Evolutionary conservation across 2,888 invertebrate genomes (phyloP).

Genomic region (Blastobasis lacticolella): DNA sequence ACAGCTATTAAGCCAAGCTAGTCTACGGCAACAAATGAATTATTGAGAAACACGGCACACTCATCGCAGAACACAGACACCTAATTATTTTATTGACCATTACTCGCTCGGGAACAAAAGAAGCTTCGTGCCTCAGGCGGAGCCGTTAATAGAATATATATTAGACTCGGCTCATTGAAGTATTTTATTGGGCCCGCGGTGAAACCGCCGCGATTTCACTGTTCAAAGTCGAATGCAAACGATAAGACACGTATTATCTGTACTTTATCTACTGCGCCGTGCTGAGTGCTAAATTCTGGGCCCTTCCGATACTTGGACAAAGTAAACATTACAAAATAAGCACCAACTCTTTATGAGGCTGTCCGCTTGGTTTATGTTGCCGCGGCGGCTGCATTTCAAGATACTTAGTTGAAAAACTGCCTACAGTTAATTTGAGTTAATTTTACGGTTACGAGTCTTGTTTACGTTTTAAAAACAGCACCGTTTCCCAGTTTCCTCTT

Average conservation of each 20-base stretch:
- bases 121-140: slow-evolving; percentile 12
- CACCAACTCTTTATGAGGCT: too few relatives aligned
- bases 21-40: too few relatives aligned
- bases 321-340: not conserved
- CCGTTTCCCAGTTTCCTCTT: too few relatives aligned
- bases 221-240: slow-evolving; percentile 20
- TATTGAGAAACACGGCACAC: not conserved
- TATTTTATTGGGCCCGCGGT: slow-evolving; percentile 30
- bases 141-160: slow-evolving; percentile 33
- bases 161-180: slow-evolving; percentile 26
- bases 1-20: too few relatives aligned
- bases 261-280: slow-evolving; percentile 5
- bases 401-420: too few relatives aligned
- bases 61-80: not conserved
- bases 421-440: too few relatives aligned
- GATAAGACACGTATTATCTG: slow-evolving; percentile 16
- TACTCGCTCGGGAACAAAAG: slow-evolving; percentile 17
- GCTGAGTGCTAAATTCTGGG: not conserved
- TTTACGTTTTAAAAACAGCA: too few relatives aligned
- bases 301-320: not conserved
- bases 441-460: too few relatives aligned
- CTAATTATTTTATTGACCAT: slow-evolving; percentile 9
- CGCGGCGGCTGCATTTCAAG: too few relatives aligned
- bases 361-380: too few relatives aligned
- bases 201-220: slow-evolving; percentile 23